phyloP scores from a whole-genome alignment of 2,797 vertebrate species.

The Urophycis tenuis region DNA sequence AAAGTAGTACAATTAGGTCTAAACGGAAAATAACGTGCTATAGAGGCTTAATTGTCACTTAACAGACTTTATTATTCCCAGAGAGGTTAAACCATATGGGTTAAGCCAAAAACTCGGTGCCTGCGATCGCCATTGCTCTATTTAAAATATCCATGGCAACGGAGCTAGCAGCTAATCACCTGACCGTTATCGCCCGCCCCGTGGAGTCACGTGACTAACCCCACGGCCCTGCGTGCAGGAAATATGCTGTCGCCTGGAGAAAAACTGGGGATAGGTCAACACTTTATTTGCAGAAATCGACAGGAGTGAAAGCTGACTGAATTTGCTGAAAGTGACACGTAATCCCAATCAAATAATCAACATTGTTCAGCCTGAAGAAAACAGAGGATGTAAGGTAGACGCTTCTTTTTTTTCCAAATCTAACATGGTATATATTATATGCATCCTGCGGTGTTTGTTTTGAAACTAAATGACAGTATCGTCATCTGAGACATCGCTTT shows the following conservation, averaged over 20 bases:
- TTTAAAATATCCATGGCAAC: neutral
- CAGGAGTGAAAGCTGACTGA: neutral
- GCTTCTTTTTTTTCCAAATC: neutral
- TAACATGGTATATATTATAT: neutral
- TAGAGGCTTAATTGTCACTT: neutral
- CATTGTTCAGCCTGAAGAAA: neutral
- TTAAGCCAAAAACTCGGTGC: no score
- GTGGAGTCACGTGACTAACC: neutral
- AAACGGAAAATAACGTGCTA: neutral
- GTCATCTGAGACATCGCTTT: neutral
- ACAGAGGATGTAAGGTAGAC: neutral
- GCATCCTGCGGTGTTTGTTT: neutral
- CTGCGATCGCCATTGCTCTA: no score
- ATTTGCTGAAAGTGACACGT: neutral
- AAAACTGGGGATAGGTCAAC: no score
- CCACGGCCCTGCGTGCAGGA: neutral
- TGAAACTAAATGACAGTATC: neutral
- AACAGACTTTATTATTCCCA: no score
- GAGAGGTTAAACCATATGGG: no score
- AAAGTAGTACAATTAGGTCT: no score
- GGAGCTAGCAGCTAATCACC: neutral
- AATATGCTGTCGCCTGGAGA: neutral
- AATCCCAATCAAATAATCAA: neutral
- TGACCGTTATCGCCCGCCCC: neutral
- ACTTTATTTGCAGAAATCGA: neutral